Percentiles rank a stretch among this genome's conserved stretches.
Evolutionary conservation across 2,888 invertebrate genomes (phyloP).

Genomic region (Drosophila mulleri): DNA sequence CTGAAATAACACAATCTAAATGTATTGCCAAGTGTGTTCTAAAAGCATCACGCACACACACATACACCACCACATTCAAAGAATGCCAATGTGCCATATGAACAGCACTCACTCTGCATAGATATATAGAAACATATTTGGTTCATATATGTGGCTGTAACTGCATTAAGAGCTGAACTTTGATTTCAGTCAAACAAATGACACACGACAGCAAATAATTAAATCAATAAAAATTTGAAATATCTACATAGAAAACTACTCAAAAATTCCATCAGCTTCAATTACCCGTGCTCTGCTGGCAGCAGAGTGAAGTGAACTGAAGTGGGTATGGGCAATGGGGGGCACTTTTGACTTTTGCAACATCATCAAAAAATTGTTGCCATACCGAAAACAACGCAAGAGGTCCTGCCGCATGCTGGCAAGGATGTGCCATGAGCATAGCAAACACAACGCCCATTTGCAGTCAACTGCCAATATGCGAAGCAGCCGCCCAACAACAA

Average conservation of each 20-base stretch:
- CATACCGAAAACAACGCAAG: conserved; percentile 62
- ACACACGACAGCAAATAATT: conserved; percentile 63
- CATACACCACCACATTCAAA: conserved; percentile 4
- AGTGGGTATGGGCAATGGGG: not conserved
- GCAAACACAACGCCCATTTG: conserved; percentile 78
- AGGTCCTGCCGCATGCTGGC: conserved; percentile 45
- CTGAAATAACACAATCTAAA: conserved; percentile 12
- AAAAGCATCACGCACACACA: conserved; percentile 26
- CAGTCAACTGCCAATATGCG: conserved; percentile 78
- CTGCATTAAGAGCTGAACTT: conserved; percentile 35
- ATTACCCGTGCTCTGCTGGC: conserved; percentile 49
- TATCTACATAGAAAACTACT: conserved; percentile 66
- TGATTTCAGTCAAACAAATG: conserved; percentile 40
- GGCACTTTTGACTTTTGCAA: conserved; percentile 65
- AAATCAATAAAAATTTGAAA: conserved; percentile 77
- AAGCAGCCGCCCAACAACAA: conserved; percentile 62
- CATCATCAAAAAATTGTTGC: conserved; percentile 75
- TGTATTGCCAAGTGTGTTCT: conserved; percentile 13
- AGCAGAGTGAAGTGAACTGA: conserved; percentile 2
- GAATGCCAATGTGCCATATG: conserved; percentile 37
- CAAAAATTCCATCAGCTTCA: conserved; percentile 76
- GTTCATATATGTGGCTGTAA: conserved; percentile 13
- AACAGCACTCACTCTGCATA: conserved; percentile 19
- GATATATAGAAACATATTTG: not conserved
- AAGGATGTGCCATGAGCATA: conserved; percentile 52